phyloP scores from a whole-genome alignment of 1,140 invertebrate species.

The Zaprionus inermis region DNA sequence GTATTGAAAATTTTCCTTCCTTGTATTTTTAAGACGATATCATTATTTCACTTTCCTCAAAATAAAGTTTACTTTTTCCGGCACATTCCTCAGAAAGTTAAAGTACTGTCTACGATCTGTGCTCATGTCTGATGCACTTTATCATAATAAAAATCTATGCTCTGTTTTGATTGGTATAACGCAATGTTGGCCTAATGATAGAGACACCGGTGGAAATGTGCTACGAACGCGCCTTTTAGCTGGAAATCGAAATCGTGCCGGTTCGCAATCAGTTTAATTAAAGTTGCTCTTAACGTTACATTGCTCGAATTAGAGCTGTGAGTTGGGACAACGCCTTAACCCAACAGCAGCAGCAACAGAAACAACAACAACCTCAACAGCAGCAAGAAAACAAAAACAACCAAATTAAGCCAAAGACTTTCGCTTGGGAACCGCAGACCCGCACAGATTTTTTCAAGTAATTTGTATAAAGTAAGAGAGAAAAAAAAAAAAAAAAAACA shows the following conservation, averaged over 20 bases:
- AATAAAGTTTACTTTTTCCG: neutral
- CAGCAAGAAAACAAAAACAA: conserved; percentile 34
- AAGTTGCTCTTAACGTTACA: conserved; percentile 55
- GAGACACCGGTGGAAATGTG: conserved; percentile 37
- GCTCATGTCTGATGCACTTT: conserved; percentile 22
- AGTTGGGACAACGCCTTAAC: conserved; percentile 68
- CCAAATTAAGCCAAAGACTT: conserved; percentile 65
- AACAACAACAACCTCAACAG: conserved; percentile 19
- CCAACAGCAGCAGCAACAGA: conserved; percentile 12
- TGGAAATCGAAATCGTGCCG: conserved; percentile 70
- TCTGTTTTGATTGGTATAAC: conserved; percentile 25
- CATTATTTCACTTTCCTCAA: neutral
- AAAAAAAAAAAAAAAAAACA: conserved; percentile 18
- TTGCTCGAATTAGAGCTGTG: conserved; percentile 37
- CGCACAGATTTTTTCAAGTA: conserved; percentile 54
- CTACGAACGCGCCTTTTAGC: conserved; percentile 39
- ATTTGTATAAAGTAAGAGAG: conserved; percentile 66
- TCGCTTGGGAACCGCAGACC: conserved; percentile 52
- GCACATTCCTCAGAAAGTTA: neutral
- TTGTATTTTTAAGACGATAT: neutral
- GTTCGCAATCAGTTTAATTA: conserved; percentile 69
- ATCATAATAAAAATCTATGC: conserved; percentile 29
- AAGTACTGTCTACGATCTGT: neutral
- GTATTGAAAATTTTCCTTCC: neutral
- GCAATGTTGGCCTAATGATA: conserved; percentile 55